Conservation (phyloP, 2,797 vertebrate genomes). For the Pseudomugil gertrudae region DNA sequence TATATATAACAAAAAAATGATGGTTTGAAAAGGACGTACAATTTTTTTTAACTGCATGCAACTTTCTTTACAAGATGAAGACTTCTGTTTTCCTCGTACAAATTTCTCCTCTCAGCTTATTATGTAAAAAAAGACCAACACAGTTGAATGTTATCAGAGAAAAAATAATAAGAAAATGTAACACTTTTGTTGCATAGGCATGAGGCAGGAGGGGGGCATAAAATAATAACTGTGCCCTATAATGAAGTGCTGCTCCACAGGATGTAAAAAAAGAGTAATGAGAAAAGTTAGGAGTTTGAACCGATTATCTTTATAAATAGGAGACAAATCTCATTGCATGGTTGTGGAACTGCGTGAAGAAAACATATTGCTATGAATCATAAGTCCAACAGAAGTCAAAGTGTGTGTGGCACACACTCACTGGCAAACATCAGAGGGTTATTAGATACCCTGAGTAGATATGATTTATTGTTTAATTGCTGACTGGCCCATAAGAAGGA, state of each 20-base stretch:
- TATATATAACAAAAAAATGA: no score
- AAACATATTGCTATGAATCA: conserved; percentile 11
- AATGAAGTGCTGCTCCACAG: conserved; percentile 4
- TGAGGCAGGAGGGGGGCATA: background rate
- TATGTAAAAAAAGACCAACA: background rate
- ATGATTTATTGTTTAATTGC: conserved; percentile 24
- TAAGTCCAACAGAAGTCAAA: conserved; percentile 31
- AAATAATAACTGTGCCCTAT: conserved; percentile 3
- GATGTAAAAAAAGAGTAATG: conserved; percentile 11
- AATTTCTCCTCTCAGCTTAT: background rate
- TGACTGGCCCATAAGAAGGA: conserved; percentile 20
- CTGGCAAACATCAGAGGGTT: conserved; percentile 22
- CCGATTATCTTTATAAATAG: conserved; percentile 11
- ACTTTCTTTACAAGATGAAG: background rate
- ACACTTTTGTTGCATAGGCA: conserved; percentile 1
- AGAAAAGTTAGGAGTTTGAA: conserved; percentile 7
- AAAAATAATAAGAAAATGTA: conserved; percentile 1
- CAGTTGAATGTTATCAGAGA: conserved; percentile 1
- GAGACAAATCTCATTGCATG: conserved; percentile 10
- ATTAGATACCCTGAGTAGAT: conserved; percentile 32
- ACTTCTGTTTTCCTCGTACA: background rate
- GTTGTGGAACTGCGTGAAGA: conserved; percentile 4
- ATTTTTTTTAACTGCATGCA: no score
- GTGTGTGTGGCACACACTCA: conserved; percentile 24
- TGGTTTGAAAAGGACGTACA: background rate